A percentile compares a stretch with the other conserved stretches of the same genome.
Conservation (phyloP, 2,113 vertebrate genomes). For the Nesospiza acunhae region DNA sequence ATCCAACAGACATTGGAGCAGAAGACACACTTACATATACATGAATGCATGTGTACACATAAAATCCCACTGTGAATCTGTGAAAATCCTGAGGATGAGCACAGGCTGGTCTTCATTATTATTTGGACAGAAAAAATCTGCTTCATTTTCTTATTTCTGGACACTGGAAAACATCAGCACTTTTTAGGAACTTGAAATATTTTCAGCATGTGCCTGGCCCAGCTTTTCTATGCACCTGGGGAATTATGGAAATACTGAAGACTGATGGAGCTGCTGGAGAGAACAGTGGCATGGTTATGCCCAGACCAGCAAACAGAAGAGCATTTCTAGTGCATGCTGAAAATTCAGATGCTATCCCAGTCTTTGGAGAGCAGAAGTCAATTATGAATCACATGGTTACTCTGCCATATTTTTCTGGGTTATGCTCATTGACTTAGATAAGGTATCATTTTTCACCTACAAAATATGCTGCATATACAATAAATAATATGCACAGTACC, state of each 20-base stretch:
- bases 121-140: not conserved
- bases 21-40: not conserved
- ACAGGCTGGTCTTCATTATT: not conserved
- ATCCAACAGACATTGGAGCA: not conserved
- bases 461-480: conserved; percentile 57
- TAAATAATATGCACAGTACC: conserved; percentile 59
- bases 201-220: conserved; percentile 8
- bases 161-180: not conserved
- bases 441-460: conserved; percentile 65
- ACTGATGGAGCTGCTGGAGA: not conserved
- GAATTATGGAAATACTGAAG: not conserved
- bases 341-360: conserved; percentile 53
- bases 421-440: conserved; percentile 67
- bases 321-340: not conserved
- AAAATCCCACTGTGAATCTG: not conserved
- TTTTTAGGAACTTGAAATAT: conserved; percentile 33
- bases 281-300: not conserved
- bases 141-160: not conserved
- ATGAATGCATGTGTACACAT: not conserved
- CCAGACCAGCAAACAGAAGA: not conserved
- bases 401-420: conserved; percentile 51
- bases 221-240: not conserved
- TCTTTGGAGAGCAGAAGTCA: conserved; percentile 59
- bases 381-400: conserved; percentile 55
- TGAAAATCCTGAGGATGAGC: not conserved